Evolutionary conservation across 2,888 invertebrate genomes (phyloP).

Genomic region (Aproaerema taeniolella): DNA sequence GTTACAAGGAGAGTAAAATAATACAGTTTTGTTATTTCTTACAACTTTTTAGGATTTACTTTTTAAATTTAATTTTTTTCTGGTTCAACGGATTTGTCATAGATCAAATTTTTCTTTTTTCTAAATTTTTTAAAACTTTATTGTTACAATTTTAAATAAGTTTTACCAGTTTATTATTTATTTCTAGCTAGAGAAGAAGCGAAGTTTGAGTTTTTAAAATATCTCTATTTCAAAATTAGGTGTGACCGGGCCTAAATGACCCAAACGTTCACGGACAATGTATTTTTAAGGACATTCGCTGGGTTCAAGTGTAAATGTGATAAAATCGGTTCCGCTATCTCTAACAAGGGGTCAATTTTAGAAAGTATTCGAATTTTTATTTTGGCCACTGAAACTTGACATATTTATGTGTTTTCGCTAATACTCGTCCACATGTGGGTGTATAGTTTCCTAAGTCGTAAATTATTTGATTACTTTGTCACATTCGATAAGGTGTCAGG

Average conservation of each 20-base stretch:
- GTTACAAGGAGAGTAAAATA: no score
- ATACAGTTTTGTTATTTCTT: no score
- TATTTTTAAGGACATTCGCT: constrained; percentile 62
- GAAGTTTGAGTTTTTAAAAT: no score
- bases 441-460: constrained; percentile 33
- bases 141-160: no score
- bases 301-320: constrained; percentile 63
- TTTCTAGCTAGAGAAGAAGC: no score
- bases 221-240: constrained; percentile 52
- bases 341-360: constrained; percentile 63
- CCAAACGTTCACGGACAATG: constrained; percentile 66
- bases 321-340: constrained; percentile 59
- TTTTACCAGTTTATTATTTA: no score
- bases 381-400: constrained; percentile 47
- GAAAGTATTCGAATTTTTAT: constrained; percentile 42
- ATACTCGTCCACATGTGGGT: constrained; percentile 38
- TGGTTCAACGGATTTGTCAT: no score
- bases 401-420: constrained; percentile 53
- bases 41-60: no score
- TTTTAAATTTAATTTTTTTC: no score
- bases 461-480: constrained; percentile 21
- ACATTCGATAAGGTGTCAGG: constrained; percentile 11
- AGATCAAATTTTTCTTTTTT: no score
- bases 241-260: constrained; percentile 63
- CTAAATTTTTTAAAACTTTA: no score